Evolutionary conservation across 1,140 invertebrate species (phyloP).

Genomic region (Tetramorium parvispinum): DNA sequence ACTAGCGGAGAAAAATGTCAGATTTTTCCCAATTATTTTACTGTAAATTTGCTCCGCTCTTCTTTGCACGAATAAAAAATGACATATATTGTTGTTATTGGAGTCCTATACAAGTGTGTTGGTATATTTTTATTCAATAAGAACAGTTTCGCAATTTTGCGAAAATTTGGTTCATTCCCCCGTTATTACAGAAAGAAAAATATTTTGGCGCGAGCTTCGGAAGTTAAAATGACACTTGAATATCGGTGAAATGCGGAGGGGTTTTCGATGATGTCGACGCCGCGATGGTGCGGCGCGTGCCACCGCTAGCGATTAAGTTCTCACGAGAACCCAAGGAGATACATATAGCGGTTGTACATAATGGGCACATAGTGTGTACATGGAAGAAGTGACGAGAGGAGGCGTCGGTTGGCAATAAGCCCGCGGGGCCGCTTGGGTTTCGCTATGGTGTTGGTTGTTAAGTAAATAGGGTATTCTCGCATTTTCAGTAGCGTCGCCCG

Average conservation of each 20-base stretch:
- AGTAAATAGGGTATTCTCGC: conserved; percentile 78
- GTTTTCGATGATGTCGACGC: not conserved
- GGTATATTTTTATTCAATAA: too few relatives aligned
- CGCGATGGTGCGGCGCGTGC: conserved; percentile 44
- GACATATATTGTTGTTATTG: not conserved
- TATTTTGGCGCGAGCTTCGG: not conserved
- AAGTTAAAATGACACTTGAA: not conserved
- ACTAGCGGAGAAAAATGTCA: not conserved
- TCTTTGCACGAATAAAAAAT: not conserved
- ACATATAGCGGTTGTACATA: conserved; percentile 55
- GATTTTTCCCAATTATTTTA: not conserved
- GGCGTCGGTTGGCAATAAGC: conserved; percentile 75
- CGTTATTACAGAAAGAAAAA: not conserved
- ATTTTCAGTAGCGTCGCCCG: conserved; percentile 47
- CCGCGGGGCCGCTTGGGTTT: conserved; percentile 72
- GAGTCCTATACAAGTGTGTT: not conserved
- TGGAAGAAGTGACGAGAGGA: conserved; percentile 61
- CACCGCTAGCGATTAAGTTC: conserved; percentile 56
- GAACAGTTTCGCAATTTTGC: not conserved
- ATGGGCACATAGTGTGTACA: conserved; percentile 62
- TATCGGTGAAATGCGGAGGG: too few relatives aligned
- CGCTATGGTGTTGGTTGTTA: conserved; percentile 77
- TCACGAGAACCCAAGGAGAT: conserved; percentile 53
- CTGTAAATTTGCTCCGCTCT: not conserved
- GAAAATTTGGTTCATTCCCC: not conserved